These are phyloP conservation scores for Geotrypetes seraphini DNA, from an alignment of 2,797 vertebrate genomes.

Conservation along the genomic window DNA sequence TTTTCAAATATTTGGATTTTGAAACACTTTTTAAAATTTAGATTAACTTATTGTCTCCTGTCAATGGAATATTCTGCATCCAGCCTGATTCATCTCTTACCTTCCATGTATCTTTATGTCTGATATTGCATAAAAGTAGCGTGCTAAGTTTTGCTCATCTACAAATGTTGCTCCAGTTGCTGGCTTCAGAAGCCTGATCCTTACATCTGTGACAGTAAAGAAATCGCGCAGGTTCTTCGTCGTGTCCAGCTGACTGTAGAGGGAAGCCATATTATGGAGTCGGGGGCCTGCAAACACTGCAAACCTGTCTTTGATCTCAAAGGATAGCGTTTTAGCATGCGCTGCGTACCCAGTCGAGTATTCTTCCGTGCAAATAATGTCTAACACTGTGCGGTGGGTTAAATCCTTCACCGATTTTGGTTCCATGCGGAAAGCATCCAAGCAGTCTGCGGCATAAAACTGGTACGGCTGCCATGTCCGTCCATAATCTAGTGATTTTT, in stretches of 20 bases:
- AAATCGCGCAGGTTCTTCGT: slow-evolving; percentile 97
- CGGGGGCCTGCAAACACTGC: slow-evolving; percentile 91
- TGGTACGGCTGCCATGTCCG: slow-evolving; percentile 94
- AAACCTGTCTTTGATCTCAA: slow-evolving; percentile 96
- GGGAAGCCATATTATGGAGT: slow-evolving; percentile 94
- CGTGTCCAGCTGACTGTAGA: slow-evolving; percentile 95
- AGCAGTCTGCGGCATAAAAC: slow-evolving; percentile 93
- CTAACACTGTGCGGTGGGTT: slow-evolving; percentile 82
- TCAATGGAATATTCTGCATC: too few relatives aligned
- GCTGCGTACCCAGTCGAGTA: slow-evolving; percentile 91
- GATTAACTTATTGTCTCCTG: too few relatives aligned
- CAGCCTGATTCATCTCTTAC: slow-evolving; percentile 78
- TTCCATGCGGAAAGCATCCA: slow-evolving; percentile 96
- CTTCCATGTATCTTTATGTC: slow-evolving; percentile 96
- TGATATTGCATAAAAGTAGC: slow-evolving; percentile 97
- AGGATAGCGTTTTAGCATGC: slow-evolving; percentile 92
- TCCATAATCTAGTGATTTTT: slow-evolving; percentile 93
- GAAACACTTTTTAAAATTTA: too few relatives aligned
- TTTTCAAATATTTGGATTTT: too few relatives aligned
- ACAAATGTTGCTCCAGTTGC: slow-evolving; percentile 91
- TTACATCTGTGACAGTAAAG: slow-evolving; percentile 95
- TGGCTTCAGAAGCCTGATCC: slow-evolving; percentile 82
- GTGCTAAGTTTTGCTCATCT: slow-evolving; percentile 83
- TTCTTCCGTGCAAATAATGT: slow-evolving; percentile 98
- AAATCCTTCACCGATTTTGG: slow-evolving; percentile 88